A percentile compares a stretch with the other conserved stretches of the same genome.
phyloP scores from a whole-genome alignment of 2,888 invertebrate genomes.

The Myopa tessellatipennis region DNA sequence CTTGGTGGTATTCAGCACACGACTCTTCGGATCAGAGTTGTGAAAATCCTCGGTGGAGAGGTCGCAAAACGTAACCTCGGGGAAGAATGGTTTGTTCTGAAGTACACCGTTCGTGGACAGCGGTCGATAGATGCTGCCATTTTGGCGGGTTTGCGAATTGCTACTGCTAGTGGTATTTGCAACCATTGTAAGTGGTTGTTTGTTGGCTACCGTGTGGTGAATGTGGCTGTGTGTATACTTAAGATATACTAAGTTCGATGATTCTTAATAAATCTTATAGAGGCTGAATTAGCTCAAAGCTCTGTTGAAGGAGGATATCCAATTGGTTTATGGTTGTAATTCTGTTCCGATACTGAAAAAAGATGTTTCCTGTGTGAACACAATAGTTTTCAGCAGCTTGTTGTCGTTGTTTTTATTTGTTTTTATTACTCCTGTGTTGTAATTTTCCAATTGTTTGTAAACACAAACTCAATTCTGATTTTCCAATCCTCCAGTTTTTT shows the following conservation, averaged over 20 bases:
- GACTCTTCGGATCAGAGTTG: constrained; percentile 48
- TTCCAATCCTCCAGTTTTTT: constrained; percentile 2
- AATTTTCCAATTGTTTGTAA: constrained; percentile 15
- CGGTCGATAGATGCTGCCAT: constrained; percentile 54
- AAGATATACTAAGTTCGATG: constrained; percentile 15
- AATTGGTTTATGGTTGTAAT: constrained; percentile 7
- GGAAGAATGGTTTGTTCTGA: constrained; percentile 58
- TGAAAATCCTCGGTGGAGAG: constrained; percentile 58
- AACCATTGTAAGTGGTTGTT: constrained; percentile 38
- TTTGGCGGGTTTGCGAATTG: constrained; percentile 46
- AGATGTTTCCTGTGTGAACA: constrained; percentile 47
- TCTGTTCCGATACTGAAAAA: not conserved
- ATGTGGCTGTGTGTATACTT: constrained; percentile 15
- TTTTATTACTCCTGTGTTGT: constrained; percentile 8
- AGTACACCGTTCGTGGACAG: constrained; percentile 38
- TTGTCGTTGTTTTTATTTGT: constrained; percentile 18
- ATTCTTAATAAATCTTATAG: constrained; percentile 13
- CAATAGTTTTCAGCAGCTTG: constrained; percentile 48
- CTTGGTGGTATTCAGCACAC: constrained; percentile 54
- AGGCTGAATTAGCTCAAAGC: not conserved
- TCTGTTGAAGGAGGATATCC: not conserved
- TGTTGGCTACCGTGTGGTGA: not conserved
- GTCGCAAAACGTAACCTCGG: constrained; percentile 67
- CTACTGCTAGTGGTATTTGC: constrained; percentile 26
- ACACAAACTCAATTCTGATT: not conserved